Evolutionary conservation across 2,797 vertebrate genomes (phyloP).

Genomic region (Pseudochirops cupreus): DNA sequence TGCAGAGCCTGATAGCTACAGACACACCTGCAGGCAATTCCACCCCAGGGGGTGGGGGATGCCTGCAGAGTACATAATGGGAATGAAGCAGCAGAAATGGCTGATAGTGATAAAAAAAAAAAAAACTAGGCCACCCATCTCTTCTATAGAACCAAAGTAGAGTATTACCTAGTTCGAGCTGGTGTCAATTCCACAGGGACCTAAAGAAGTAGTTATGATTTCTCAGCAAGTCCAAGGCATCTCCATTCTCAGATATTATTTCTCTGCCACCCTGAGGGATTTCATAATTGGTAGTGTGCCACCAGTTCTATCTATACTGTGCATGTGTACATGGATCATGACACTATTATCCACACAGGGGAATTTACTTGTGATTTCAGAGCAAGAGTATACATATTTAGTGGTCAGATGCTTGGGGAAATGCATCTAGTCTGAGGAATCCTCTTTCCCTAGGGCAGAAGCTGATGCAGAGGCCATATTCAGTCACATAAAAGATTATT

Average conservation of each 20-base stretch:
- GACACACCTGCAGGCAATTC: conserved; percentile 1
- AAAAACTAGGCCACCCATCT: neutral
- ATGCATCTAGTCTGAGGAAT: neutral
- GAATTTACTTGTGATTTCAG: neutral
- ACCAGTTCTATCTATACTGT: neutral
- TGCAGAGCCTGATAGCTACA: neutral
- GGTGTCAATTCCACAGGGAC: neutral
- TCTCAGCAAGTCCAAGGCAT: neutral
- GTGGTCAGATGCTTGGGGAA: neutral
- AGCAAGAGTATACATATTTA: neutral
- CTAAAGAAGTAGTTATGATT: neutral
- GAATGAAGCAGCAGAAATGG: neutral
- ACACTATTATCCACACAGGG: neutral
- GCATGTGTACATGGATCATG: neutral
- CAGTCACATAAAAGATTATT: neutral
- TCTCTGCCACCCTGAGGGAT: neutral
- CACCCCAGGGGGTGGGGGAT: neutral
- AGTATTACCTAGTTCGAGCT: neutral
- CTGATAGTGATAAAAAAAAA: neutral
- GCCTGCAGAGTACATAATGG: neutral
- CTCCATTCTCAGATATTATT: neutral
- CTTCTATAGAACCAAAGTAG: neutral
- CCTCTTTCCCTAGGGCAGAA: neutral
- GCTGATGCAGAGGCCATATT: neutral
- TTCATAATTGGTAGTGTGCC: neutral